Percentiles rank a stretch among this genome's conserved stretches.
Conservation (phyloP, 2,888 invertebrate species). For the Labia minor region DNA sequence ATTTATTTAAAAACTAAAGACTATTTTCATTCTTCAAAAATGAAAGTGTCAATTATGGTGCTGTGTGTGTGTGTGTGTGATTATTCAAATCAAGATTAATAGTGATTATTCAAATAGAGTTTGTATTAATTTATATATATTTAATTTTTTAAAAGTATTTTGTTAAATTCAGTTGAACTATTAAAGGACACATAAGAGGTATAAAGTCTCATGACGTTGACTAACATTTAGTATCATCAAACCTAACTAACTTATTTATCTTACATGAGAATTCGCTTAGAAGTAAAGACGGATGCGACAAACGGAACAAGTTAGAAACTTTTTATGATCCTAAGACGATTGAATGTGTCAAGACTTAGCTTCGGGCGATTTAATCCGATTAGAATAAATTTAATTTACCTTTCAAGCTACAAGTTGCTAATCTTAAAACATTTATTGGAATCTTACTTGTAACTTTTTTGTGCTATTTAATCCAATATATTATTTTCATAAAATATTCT, state of each 20-base stretch:
- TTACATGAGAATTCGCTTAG: background rate
- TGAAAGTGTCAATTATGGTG: too few species aligned
- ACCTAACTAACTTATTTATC: background rate
- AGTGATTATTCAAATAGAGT: too few species aligned
- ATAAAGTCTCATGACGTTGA: background rate
- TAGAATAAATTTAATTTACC: background rate
- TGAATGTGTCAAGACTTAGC: background rate
- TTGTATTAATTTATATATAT: too few species aligned
- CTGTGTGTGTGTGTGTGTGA: too few species aligned
- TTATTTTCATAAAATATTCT: too few species aligned
- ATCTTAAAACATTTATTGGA: background rate
- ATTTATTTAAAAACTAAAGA: too few species aligned
- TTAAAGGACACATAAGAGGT: background rate
- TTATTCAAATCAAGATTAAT: too few species aligned
- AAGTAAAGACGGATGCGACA: background rate
- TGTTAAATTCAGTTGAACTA: background rate
- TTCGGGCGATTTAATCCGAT: background rate
- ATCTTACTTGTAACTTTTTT: too few species aligned
- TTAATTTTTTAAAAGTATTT: background rate
- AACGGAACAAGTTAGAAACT: background rate
- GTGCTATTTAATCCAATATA: too few species aligned
- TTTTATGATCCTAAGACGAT: background rate
- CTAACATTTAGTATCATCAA: background rate
- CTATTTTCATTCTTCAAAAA: too few species aligned
- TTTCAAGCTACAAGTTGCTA: background rate